Evolutionary conservation across 1,140 invertebrate species (phyloP), one percentile per base, ranked within the genome.

Genomic region (Hyphantria cunea): DNA sequence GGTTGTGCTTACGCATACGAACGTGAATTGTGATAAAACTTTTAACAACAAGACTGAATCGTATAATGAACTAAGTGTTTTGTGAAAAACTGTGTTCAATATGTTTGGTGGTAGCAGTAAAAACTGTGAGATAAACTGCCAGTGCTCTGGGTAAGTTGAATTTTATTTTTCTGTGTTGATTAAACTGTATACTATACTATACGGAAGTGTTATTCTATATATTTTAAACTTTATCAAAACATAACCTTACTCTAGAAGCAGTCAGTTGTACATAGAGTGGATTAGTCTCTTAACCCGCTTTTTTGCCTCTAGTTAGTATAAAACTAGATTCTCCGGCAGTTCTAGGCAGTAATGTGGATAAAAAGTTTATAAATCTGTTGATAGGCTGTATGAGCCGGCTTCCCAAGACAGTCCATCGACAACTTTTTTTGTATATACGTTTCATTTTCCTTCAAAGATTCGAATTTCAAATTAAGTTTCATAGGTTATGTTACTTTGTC

Each of bases 101-200:
- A 89, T 89, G 86, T 89, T 80, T 81, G 82, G 82, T 15, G 82
- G 77, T 64, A 83, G 67, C 63, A 86, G 84, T 55, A 76, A 82
- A 50, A 75, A 77, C 48, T 89, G 86, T 75, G 86, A 89, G 67
- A 74, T 56, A 3, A 80, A 85, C 72, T 89, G 86, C 68, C 83
- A 89, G 47, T 89, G 86, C 52, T 82, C 84, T 25, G 86, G 84
- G 86, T 89, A 59, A 76, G 86, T 86, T n/a, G 5, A 3, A 25
- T 25, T 25, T 25, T 25, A 25, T 25, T 25, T n/a, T 25, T 25
- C 17, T 25, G 5, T 25, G 17, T 25, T 25, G 5, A 25, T 3
- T 1, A 25, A 3, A 25, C 17, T 25, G 17, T 1, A 25, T 25
- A 25, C 5, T 25, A 3, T n/a, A n/a, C n/a, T 25, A 5, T 25